Evolutionary conservation across 2,113 vertebrate genomes (phyloP).

Genomic region (Hydropotes inermis): DNA sequence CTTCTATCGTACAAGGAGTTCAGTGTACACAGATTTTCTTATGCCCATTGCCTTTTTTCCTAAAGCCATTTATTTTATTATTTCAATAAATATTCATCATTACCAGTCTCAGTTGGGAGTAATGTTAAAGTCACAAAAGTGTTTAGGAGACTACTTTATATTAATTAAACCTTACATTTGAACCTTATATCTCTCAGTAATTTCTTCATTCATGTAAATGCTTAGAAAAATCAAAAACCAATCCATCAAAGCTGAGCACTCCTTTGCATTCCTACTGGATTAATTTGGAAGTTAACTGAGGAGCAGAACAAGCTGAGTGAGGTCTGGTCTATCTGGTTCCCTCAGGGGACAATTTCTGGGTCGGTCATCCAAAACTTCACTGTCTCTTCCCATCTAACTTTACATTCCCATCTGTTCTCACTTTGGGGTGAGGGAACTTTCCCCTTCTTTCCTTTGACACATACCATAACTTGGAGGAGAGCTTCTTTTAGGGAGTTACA

Average conservation of each 20-base stretch:
- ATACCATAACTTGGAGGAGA: not conserved
- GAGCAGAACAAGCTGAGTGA: not conserved
- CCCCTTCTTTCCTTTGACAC: conserved; percentile 34
- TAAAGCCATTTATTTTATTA: not conserved
- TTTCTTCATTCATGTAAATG: not conserved
- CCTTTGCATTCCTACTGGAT: conserved; percentile 22
- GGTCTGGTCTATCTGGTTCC: not conserved
- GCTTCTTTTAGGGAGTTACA: not conserved
- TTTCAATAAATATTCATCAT: not conserved
- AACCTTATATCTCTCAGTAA: not conserved
- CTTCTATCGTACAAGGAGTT: not conserved
- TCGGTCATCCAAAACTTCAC: not conserved
- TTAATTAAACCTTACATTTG: not conserved
- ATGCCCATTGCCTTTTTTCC: not conserved
- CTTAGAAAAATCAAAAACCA: conserved; percentile 4
- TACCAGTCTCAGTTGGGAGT: not conserved
- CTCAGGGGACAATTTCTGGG: not conserved
- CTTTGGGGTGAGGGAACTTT: conserved; percentile 43
- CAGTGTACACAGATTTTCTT: not conserved
- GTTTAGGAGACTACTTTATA: not conserved
- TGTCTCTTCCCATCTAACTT: conserved; percentile 54
- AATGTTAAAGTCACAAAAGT: not conserved
- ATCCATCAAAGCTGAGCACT: not conserved
- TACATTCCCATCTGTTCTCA: conserved; percentile 67
- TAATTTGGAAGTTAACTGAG: conserved; percentile 14